Conservation (phyloP, 2,797 vertebrate genomes). For the Philypnodon macrostomus region DNA sequence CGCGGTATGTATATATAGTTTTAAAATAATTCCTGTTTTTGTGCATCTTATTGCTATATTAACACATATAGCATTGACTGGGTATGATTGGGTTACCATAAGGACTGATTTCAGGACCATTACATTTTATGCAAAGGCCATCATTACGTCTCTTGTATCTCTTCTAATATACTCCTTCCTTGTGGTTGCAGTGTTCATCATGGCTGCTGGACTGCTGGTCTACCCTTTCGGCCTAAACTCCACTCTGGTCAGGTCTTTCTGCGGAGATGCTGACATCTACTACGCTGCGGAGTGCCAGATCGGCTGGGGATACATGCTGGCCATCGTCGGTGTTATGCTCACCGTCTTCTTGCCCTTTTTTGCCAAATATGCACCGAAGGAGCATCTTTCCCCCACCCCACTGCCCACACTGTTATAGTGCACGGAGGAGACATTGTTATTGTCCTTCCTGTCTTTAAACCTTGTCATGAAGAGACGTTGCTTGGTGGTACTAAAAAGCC, state of each 20-base stretch:
- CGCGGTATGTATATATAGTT: too few relatives aligned
- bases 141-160: too few relatives aligned
- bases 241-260: conserved; percentile 86
- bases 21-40: too few relatives aligned
- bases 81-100: too few relatives aligned
- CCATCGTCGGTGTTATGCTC: conserved; percentile 92
- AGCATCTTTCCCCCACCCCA: conserved; percentile 89
- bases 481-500: conserved; percentile 35
- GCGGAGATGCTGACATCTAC: conserved; percentile 89
- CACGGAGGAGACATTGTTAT: conserved; percentile 10
- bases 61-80: too few relatives aligned
- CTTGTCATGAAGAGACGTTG: conserved; percentile 49
- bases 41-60: too few relatives aligned
- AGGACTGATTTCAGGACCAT: too few relatives aligned
- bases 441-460: conserved; percentile 9
- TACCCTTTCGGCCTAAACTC: conserved; percentile 92
- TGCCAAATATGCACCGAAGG: conserved; percentile 94
- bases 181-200: conserved; percentile 85
- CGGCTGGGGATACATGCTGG: conserved; percentile 94
- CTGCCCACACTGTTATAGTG: conserved; percentile 92
- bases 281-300: conserved; percentile 91
- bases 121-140: too few relatives aligned
- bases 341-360: conserved; percentile 95
- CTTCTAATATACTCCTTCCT: conserved; percentile 3
- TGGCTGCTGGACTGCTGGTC: conserved; percentile 90